phyloP scores from a whole-genome alignment of 2,113 vertebrate species.

The Chaetodon auriga region DNA sequence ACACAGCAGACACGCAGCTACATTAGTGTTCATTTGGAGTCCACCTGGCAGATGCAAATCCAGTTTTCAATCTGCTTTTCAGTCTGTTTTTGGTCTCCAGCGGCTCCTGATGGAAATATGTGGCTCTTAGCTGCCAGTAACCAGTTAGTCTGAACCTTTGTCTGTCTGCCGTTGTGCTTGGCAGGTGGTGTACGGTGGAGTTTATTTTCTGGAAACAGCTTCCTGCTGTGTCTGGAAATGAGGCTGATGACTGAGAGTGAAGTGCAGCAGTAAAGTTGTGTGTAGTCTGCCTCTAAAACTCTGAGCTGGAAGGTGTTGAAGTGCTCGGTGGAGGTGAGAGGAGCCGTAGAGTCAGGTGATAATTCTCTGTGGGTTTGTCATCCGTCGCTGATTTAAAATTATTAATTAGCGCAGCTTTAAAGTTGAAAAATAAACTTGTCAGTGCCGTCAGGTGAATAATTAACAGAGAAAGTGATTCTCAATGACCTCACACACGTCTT shows the following conservation, averaged over 20 bases:
- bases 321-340: not conserved
- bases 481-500: not conserved
- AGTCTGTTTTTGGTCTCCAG: not conserved
- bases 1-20: not conserved
- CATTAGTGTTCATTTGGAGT: constrained; percentile 4
- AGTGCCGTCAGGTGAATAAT: not conserved
- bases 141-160: not conserved
- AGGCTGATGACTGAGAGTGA: not conserved
- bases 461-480: not conserved
- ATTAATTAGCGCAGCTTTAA: not conserved
- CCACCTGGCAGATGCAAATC: too few species aligned
- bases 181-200: too few species aligned
- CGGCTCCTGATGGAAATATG: not conserved
- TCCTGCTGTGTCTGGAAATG: not conserved
- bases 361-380: not conserved
- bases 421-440: not conserved
- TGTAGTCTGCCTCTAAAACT: not conserved
- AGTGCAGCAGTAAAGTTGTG: not conserved
- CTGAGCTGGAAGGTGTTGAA: not conserved
- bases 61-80: not conserved
- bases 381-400: not conserved
- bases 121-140: not conserved
- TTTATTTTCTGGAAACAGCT: not conserved
- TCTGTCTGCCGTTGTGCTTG: not conserved
- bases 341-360: not conserved